Conservation (phyloP, 1,140 invertebrate genomes). For the Capitella teleta region DNA sequence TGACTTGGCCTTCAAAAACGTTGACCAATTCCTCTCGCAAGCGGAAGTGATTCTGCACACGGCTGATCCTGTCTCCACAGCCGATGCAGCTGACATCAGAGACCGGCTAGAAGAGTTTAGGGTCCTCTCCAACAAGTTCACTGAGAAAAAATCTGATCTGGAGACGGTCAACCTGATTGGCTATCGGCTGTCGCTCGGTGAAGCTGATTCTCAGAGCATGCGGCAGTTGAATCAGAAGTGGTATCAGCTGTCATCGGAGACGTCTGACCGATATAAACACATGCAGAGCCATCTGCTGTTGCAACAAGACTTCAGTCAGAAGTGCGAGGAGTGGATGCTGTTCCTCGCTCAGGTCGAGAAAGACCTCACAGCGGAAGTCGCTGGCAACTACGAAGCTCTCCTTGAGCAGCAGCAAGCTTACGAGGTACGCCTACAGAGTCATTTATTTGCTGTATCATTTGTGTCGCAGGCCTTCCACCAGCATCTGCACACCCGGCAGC, state of each 20-base stretch:
- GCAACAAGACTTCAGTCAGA: constrained; percentile 31
- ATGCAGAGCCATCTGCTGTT: constrained; percentile 25
- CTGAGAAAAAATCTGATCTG: constrained; percentile 16
- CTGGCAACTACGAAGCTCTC: constrained; percentile 26
- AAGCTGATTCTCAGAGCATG: constrained; percentile 19
- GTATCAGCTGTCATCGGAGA: constrained; percentile 20
- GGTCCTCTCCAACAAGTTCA: constrained; percentile 22
- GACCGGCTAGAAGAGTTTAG: constrained; percentile 23
- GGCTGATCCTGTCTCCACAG: constrained; percentile 21
- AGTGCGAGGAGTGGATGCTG: constrained; percentile 36
- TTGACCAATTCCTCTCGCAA: constrained; percentile 23
- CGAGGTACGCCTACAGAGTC: constrained; percentile 24
- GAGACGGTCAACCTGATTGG: constrained; percentile 25
- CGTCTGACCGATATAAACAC: constrained; percentile 22
- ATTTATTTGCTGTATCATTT: neutral
- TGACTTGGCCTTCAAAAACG: constrained; percentile 18
- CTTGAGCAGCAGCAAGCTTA: constrained; percentile 27
- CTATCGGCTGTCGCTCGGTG: constrained; percentile 27
- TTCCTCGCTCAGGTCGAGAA: constrained; percentile 31
- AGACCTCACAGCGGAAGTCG: constrained; percentile 24
- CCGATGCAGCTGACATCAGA: constrained; percentile 19
- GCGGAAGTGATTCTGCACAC: constrained; percentile 19
- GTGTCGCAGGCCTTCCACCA: constrained; percentile 28
- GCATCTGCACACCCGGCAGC: constrained; percentile 31
- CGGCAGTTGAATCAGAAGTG: constrained; percentile 30